Percentiles rank a stretch among this genome's conserved stretches.
Conservation (phyloP, 2,113 vertebrate genomes). For the Clupea harengus region DNA sequence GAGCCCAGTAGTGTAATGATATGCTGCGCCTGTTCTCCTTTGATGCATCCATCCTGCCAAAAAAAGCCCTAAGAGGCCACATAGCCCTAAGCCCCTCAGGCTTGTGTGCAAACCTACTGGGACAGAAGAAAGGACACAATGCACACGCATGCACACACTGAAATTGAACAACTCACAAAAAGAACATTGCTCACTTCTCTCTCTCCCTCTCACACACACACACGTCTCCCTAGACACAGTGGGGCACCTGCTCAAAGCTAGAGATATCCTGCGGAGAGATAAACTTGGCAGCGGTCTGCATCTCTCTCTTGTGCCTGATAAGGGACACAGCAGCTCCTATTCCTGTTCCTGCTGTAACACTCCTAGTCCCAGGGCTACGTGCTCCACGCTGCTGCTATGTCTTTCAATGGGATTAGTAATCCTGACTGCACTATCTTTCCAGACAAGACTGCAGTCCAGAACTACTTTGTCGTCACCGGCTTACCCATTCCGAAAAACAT, state of each 20-base stretch:
- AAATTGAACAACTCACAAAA: no score
- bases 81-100: not conserved
- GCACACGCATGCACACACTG: not conserved
- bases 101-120: not conserved
- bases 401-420: not conserved
- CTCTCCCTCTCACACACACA: no score
- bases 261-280: not conserved
- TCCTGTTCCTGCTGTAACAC: not conserved
- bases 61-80: not conserved
- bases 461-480: no score
- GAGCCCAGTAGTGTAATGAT: not conserved
- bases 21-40: not conserved
- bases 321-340: not conserved
- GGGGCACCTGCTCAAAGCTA: not conserved
- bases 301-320: not conserved
- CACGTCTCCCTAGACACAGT: not conserved
- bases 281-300: not conserved
- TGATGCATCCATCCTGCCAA: not conserved
- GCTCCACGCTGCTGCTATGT: not conserved
- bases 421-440: no score
- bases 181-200: no score
- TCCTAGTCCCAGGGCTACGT: not conserved
- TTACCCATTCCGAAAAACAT: no score
- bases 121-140: not conserved
- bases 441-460: no score